Base-by-base conservation (phyloP, 2,888 invertebrate species). In the Sinotaia quadrata region DNA sequence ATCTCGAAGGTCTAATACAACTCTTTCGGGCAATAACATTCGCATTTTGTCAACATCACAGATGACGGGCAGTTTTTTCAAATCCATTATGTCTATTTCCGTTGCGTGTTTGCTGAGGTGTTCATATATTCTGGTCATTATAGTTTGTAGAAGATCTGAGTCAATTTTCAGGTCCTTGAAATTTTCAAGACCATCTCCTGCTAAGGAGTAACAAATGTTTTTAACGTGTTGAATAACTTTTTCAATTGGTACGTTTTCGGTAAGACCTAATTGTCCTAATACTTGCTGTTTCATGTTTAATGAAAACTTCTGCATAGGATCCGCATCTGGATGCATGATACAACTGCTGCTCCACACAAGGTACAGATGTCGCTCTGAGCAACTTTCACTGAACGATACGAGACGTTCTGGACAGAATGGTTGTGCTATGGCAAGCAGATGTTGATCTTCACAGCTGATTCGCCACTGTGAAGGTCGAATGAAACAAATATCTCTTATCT, bases 1-100 rank as follows among this genome's bases (percentile, higher is more conserved):
- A 24, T 69, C 60, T 4, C 69, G 51, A 8, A 63, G 27, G 4
- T 58, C 59, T 3, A 67, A 47, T n/a, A 79, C 77, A 8, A 79
- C 75, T 29, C 71, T 63, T 2, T 57, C 67, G 24, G 82, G 34
- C 18, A 36, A 33, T 33, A 67, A 36, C 66, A 57, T 51, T 24
- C 31, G 58, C 15, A 12, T 49, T 5, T 47, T 27, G 4, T 34
- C 12, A 24, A 56, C 7, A 37, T 65, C 54, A 49, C 49, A 67
- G 15, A 67, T 36, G 8, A 67, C 18, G 2, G 58, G 66, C 10
- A 56, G 4, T 36, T 57, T 7, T 36, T 8, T 49, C 36, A 58
- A 8, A 4, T 2, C 8, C 0, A 4, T 8, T n/a, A 58, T 33
- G 18, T 44, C 36, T 27, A 4, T 21, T 10, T 27, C 31, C 27